Conservation (phyloP, 2,797 vertebrate genomes). For the Apodemus agrarius region DNA sequence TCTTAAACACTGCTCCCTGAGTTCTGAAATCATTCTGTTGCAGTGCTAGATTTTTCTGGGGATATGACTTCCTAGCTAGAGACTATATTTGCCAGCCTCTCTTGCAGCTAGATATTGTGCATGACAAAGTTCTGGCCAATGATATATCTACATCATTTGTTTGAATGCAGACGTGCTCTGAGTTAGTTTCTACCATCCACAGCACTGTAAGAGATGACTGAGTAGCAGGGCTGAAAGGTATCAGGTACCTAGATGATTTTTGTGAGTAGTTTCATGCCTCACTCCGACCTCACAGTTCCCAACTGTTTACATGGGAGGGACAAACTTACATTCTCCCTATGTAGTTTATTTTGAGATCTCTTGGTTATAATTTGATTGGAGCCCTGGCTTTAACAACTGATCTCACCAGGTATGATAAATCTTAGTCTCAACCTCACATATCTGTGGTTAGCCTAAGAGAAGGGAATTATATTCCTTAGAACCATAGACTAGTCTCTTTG, state of each 20-base stretch:
- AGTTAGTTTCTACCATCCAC: neutral
- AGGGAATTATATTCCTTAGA: constrained; percentile 8
- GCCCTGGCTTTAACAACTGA: neutral
- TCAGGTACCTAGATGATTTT: neutral
- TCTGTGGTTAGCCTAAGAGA: neutral
- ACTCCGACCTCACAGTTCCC: neutral
- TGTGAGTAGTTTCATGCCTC: neutral
- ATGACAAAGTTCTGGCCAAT: constrained; percentile 35
- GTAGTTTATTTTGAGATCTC: constrained; percentile 29
- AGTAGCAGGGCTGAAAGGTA: neutral
- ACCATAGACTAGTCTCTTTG: neutral
- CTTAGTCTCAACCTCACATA: neutral
- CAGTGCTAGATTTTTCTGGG: neutral
- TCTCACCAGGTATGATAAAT: neutral
- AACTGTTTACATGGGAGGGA: neutral
- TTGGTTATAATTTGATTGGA: neutral
- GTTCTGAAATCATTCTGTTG: constrained; percentile 7
- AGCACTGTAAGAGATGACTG: neutral
- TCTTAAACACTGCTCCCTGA: neutral
- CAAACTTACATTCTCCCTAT: neutral
- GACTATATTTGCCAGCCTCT: neutral
- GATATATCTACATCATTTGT: neutral
- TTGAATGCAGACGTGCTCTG: neutral
- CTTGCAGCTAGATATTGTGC: neutral
- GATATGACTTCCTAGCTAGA: neutral